Base-by-base conservation (phyloP, 2,113 vertebrate species). In the cattle (Bos taurus) region DNA sequence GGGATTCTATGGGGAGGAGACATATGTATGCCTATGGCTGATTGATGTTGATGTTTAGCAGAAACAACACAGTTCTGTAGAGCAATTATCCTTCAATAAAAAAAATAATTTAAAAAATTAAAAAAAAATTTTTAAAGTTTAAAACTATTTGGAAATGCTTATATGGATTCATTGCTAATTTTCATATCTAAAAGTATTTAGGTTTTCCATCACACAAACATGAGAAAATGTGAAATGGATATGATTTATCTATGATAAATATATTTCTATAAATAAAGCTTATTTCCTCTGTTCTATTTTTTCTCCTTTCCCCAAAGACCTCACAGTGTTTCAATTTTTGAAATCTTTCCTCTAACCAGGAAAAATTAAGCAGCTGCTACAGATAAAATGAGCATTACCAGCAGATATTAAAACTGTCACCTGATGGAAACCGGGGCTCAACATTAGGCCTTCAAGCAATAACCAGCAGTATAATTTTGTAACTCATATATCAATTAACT, bases 391-490 rank as follows among this genome's bases (percentile, higher is more conserved):
- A 77, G 81, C 40, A 40, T 23, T 21, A 74, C 91, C 2, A 15
- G 52, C 59, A 97, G 93, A 81, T 86, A 98, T 93, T 98, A 98
- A 96, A 97, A 96, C 64, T 96, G 94, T 90, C 89, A 92, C 84
- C 83, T 92, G 91, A 71, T 83, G 7, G 56, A 96, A 97, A 28
- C 50, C 97, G 36, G 88, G 81, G 54, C 92, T 96, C 97, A 97
- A 91, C 93, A 71, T 50, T 14, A 80, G 56, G 80, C 80, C 89
- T 88, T 97, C 94, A 86, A 77, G 81, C 7, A 48, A 97, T 97
- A 98, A 98, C 95, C 95, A 95, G 88, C 74, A 92, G 59, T 94
- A 25, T 88, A 97, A 98, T 98, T 97, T 97, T 92, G 80, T 92
- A 92, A 92, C 40, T 88, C 82, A 94, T 93, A 96, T 97, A 94